Evolutionary conservation across 2,113 vertebrate genomes (phyloP).

Genomic region (Arvicanthis niloticus): DNA sequence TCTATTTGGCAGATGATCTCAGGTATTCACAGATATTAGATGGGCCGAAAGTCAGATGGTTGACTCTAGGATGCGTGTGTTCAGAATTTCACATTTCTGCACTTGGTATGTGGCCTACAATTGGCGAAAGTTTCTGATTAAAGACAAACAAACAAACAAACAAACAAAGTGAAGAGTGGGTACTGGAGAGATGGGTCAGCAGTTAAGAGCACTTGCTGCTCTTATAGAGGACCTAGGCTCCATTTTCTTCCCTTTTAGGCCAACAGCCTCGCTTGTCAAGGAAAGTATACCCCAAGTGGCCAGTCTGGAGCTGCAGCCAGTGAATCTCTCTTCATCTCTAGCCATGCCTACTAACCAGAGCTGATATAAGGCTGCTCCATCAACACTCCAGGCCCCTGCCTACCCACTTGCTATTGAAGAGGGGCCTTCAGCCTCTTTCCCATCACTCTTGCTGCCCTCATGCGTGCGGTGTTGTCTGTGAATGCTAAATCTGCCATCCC

Average conservation of each 20-base stretch:
- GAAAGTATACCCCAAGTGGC: conserved; percentile 90
- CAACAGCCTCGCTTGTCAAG: conserved; percentile 91
- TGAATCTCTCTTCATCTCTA: conserved; percentile 93
- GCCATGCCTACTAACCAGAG: conserved; percentile 91
- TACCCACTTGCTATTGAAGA: conserved; percentile 26
- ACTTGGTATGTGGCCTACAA: not conserved
- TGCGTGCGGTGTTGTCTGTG: conserved; percentile 75
- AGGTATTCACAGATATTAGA: not conserved
- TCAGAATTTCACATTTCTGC: not conserved
- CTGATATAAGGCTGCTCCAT: conserved; percentile 41
- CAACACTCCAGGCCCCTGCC: conserved; percentile 68
- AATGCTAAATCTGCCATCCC: conserved; percentile 63
- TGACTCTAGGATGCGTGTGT: not conserved
- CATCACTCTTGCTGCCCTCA: conserved; percentile 9
- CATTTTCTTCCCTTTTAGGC: conserved; percentile 83
- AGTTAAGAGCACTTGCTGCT: not conserved
- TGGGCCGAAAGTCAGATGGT: not conserved
- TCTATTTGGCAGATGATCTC: not conserved
- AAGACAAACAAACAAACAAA: not conserved
- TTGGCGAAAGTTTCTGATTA: not conserved
- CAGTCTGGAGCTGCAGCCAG: conserved; percentile 89
- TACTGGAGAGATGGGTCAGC: not conserved
- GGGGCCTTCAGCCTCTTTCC: conserved; percentile 60
- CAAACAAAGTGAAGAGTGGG: not conserved
- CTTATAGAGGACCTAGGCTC: not conserved